These are phyloP conservation scores for Lagenorhynchus albirostris DNA, from an alignment of 2,113 vertebrate species.

Conservation along the genomic window DNA sequence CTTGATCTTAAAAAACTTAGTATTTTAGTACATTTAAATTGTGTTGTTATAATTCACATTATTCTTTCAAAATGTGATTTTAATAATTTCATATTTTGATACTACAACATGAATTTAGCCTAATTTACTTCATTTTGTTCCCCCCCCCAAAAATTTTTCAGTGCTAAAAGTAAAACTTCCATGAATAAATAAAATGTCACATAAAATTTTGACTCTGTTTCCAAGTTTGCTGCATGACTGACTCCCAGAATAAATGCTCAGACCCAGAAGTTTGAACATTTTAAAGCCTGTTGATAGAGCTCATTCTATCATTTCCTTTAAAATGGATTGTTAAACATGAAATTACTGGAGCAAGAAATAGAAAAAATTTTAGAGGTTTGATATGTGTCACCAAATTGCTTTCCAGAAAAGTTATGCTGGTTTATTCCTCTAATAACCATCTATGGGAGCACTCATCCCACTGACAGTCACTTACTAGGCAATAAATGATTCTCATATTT, in stretches of 20 bases:
- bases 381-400: neutral
- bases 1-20: neutral
- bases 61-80: neutral
- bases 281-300: neutral
- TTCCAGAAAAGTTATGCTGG: neutral
- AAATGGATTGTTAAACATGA: slow-evolving; percentile 5
- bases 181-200: neutral
- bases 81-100: slow-evolving; percentile 12
- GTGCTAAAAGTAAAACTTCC: neutral
- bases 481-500: neutral
- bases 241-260: neutral
- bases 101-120: neutral
- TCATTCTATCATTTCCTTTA: neutral
- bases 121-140: neutral
- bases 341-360: neutral
- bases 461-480: neutral
- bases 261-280: neutral
- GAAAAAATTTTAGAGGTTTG: neutral
- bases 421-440: neutral
- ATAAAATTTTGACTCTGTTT: neutral
- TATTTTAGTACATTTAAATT: neutral
- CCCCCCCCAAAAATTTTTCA: neutral
- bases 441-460: neutral
- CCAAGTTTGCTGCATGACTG: neutral
- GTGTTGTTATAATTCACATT: neutral